These are phyloP conservation scores for Chionodraco myersi DNA, from an alignment of 2,113 vertebrate species.

Conservation along the genomic window DNA sequence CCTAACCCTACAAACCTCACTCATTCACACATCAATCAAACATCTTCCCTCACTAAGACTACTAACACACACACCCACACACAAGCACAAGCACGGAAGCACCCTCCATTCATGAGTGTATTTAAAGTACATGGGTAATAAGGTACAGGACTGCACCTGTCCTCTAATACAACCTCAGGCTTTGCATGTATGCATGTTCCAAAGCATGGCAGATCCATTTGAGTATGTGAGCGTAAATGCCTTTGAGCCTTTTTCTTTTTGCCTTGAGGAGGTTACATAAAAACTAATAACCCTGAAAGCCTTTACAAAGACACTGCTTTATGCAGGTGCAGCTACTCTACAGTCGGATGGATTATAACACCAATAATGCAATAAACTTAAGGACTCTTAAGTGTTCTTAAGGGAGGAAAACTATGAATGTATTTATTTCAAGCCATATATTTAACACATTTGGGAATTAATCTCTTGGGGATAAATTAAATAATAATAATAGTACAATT, in stretches of 20 bases:
- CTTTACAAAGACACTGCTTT: slow-evolving; percentile 8
- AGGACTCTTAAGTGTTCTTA: background rate
- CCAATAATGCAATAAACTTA: background rate
- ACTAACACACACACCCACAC: background rate
- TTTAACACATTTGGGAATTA: background rate
- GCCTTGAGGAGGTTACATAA: slow-evolving; percentile 17
- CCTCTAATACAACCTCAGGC: background rate
- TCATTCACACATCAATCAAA: slow-evolving; percentile 54
- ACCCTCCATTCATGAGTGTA: background rate
- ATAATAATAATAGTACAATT: background rate
- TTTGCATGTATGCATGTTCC: slow-evolving; percentile 3
- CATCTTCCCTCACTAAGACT: slow-evolving; percentile 5
- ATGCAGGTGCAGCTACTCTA: background rate
- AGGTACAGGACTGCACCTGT: slow-evolving; percentile 41
- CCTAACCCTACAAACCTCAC: slow-evolving; percentile 13
- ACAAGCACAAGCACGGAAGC: background rate
- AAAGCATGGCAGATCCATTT: background rate
- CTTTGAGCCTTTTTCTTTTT: slow-evolving; percentile 13
- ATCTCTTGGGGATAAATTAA: background rate
- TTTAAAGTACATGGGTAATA: slow-evolving; percentile 30
- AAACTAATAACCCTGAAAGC: background rate
- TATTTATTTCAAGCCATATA: background rate
- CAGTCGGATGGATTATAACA: background rate
- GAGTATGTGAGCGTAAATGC: background rate
- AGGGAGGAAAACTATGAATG: background rate